Base-by-base conservation (phyloP, 2,113 vertebrate genomes). In the Thryonomys swinderianus region DNA sequence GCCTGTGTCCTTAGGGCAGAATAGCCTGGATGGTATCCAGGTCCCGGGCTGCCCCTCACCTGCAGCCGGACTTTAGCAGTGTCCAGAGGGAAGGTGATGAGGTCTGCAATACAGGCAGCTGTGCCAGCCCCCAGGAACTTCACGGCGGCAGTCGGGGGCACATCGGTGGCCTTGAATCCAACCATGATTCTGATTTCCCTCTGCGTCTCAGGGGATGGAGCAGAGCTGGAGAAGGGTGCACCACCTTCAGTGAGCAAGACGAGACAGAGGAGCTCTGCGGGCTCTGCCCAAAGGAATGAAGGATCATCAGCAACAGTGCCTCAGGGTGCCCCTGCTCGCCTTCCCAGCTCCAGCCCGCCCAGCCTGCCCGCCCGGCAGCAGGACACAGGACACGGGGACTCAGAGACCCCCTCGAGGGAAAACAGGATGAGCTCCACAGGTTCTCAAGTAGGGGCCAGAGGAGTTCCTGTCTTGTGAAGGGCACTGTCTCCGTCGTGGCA, bases 21-120 rank as follows among this genome's bases (percentile, higher is more conserved):
- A 20, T 27, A 45, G 55, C 66, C 23, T 7, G 67, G 76, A 76
- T 3, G 78, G 34, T 57, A 67, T 23, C 21, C 51, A n/a, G 59
- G 62, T 34, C n/a, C 37, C 37, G 17, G 42, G 88, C 69, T 8
- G 37, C 40, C 48, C 34, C 97, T 98, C 97, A 99, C 99, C 99
- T 99, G 99, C 42, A 99, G 98, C 85, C 99, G 97, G 93, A 99
- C 99, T 99, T 99, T 99, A 21, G 99, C 99, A 0, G 99, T 99
- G 95, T 99, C 99, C 94, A 99, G 96, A 30, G 99, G 99, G 92
- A 99, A 99, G 37, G 99, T 99, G 97, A 99, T 94, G 69, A 99
- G 98, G 96, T 99, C 99, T 2, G 99, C 99, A 0, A 99, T 98
- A 96, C 99, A 99, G 51, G 99, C 99, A 0, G 99, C 99, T 6